phyloP scores from a whole-genome alignment of 2,888 invertebrate genomes.

The Latrodectus elegans region DNA sequence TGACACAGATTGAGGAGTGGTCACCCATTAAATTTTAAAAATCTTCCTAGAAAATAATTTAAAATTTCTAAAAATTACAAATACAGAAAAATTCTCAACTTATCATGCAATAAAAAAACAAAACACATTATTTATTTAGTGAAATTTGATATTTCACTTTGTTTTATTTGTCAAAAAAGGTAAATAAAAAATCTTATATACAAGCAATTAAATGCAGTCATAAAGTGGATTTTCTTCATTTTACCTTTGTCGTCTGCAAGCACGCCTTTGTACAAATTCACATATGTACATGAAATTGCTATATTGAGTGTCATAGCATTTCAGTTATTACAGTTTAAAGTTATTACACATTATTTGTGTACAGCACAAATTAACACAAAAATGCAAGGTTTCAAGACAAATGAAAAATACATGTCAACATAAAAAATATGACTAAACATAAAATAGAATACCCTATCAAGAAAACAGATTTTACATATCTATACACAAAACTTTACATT shows the following conservation, averaged over 20 bases:
- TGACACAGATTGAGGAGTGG: no score
- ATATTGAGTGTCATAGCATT: slow-evolving; percentile 48
- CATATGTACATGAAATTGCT: slow-evolving; percentile 66
- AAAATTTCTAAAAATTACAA: no score
- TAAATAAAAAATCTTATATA: slow-evolving; percentile 68
- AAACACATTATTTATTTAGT: background rate
- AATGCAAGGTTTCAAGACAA: background rate
- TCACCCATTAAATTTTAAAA: no score
- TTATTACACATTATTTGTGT: slow-evolving; percentile 37
- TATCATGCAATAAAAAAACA: background rate
- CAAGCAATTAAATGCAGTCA: slow-evolving; percentile 66
- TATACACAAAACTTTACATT: no score
- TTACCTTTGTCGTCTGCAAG: slow-evolving; percentile 49
- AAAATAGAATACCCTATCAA: background rate
- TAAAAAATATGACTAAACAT: background rate
- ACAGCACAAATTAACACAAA: slow-evolving; percentile 41
- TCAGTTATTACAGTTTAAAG: slow-evolving; percentile 29
- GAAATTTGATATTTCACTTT: slow-evolving; percentile 28
- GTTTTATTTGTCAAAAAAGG: slow-evolving; percentile 65
- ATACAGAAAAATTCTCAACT: no score
- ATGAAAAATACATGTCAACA: slow-evolving; percentile 11
- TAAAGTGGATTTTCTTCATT: slow-evolving; percentile 61
- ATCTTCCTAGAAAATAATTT: no score
- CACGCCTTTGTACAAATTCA: slow-evolving; percentile 65
- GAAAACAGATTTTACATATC: no score